A percentile compares a stretch with the other conserved stretches of the same genome.
Conservation (phyloP, 1,140 invertebrate species). For the Coptotermes formosanus region DNA sequence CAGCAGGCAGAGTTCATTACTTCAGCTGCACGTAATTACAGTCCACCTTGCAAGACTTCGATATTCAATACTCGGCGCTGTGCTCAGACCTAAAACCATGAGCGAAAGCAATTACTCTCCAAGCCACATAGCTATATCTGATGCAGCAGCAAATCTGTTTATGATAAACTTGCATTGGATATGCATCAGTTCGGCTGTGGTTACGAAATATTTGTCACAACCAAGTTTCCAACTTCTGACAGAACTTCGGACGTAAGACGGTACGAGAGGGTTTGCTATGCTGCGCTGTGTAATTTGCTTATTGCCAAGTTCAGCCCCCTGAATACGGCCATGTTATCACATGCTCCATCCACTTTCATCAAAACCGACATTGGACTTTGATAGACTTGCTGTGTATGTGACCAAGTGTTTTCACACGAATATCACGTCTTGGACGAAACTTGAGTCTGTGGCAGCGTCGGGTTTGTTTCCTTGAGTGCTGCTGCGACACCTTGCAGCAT, state of each 20-base stretch:
- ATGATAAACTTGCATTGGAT: not conserved
- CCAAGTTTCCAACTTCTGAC: not conserved
- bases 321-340: not conserved
- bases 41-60: not conserved
- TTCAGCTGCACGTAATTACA: no score
- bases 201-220: not conserved
- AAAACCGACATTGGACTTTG: conserved; percentile 14
- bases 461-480: conserved; percentile 5
- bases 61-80: not conserved
- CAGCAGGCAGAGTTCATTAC: no score
- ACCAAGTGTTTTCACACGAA: conserved; percentile 2
- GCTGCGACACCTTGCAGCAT: not conserved
- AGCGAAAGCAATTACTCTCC: not conserved
- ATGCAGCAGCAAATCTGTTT: not conserved
- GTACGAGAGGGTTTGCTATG: not conserved
- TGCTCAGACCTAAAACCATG: not conserved
- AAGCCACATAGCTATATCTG: not conserved
- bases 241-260: not conserved
- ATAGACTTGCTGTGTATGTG: not conserved
- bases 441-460: not conserved
- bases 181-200: not conserved
- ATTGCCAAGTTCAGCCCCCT: not conserved
- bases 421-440: conserved; percentile 10
- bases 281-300: not conserved
- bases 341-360: conserved; percentile 8